phyloP scores from a whole-genome alignment of 2,797 vertebrate genomes.

The Esox masquinongy region DNA sequence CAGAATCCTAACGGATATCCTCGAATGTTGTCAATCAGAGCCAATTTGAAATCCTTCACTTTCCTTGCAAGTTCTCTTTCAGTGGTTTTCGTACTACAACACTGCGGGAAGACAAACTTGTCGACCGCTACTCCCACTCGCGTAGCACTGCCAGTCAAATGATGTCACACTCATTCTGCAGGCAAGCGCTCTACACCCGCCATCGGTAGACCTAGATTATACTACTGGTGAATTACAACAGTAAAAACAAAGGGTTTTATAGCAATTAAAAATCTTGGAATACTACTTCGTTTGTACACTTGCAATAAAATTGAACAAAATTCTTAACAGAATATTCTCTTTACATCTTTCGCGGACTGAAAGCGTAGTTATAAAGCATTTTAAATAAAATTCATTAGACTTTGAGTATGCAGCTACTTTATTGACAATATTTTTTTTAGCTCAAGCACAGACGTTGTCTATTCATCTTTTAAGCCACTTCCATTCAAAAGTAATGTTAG shows the following conservation, averaged over 20 bases:
- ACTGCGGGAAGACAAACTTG: conserved; percentile 68
- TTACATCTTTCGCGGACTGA: background rate
- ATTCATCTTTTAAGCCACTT: conserved; percentile 17
- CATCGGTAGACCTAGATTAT: background rate
- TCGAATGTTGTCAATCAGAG: background rate
- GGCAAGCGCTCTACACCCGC: background rate
- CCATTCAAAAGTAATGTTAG: background rate
- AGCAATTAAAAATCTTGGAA: background rate
- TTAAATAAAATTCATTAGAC: background rate
- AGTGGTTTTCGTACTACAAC: conserved; percentile 33
- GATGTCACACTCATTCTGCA: conserved; percentile 55
- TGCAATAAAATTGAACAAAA: background rate
- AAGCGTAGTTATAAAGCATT: background rate
- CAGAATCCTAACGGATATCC: conserved; percentile 40
- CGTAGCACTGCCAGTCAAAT: conserved; percentile 65
- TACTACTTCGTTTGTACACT: background rate
- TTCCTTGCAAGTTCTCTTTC: conserved; percentile 11
- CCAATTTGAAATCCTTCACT: background rate
- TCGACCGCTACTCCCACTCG: conserved; percentile 31
- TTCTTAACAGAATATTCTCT: background rate
- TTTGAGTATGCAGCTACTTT: too few species aligned
- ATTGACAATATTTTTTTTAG: too few species aligned
- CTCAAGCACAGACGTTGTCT: background rate
- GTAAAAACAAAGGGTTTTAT: background rate
- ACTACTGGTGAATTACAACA: background rate